Evolutionary conservation across 2,888 invertebrate species (phyloP).

Genomic region (Dryobotodes eremita): DNA sequence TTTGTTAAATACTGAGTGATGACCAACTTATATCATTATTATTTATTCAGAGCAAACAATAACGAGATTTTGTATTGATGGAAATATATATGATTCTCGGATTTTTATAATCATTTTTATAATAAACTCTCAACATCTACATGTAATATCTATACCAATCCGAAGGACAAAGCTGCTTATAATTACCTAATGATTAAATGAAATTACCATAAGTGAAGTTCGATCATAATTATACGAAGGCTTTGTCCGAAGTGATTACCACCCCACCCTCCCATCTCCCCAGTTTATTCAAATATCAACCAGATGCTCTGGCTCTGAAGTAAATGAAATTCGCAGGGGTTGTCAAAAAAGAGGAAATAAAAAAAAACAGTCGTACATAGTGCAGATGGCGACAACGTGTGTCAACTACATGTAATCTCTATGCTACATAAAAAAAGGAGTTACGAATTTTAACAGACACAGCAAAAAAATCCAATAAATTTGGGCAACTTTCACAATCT

Average conservation of each 20-base stretch:
- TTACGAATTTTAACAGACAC: neutral
- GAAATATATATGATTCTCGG: neutral
- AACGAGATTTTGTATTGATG: neutral
- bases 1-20: neutral
- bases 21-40: no score
- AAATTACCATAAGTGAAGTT: neutral
- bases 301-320: no score
- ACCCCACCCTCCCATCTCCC: no score
- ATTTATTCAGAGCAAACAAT: neutral
- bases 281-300: no score
- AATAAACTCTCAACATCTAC: neutral
- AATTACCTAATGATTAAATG: neutral
- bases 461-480: neutral
- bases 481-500: slow-evolving; percentile 7
- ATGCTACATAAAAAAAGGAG: neutral
- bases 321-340: no score
- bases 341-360: no score
- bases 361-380: no score
- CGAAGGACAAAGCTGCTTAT: neutral
- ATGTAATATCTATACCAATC: neutral
- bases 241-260: no score
- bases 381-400: no score
- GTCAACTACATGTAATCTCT: no score
- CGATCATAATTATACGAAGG: no score
- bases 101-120: neutral